Evolutionary conservation across 1,140 invertebrate genomes (phyloP), one percentile per base, ranked within the genome.

Genomic region (Danaus melanippus): DNA sequence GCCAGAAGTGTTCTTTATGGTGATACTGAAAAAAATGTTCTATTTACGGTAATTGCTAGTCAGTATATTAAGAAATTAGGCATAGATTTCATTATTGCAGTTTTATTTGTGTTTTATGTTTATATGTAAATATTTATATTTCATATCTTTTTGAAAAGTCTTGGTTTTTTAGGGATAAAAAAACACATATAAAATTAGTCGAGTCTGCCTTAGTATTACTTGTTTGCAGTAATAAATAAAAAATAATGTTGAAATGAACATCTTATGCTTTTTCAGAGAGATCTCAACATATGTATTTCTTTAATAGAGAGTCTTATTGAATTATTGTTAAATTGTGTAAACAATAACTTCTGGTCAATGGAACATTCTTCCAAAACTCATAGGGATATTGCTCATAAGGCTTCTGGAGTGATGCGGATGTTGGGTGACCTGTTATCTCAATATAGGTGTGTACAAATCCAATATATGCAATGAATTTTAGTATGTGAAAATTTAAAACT

Each of bases 361-460:
- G 83, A 86, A 12, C 83, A 86, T 43, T 67, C 42, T n/a, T 63
- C 67, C 10, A 84, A 80, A 66, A 78, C 63, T 9, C 66, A 83
- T 42, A 73, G 79, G 41, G 81, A 86, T 15, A 77, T 86, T 42
- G 70, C 76, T 9, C 83, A 86, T 50, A 86, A 84, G 56, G 72
- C 74, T 42, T 84, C 78, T 50, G 82, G 83, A 73, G 61, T 67
- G 1, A 84, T 86, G 83, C 66, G 83, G 0, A 53, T 76, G 44
- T 42, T 84, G 42, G 81, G 78, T 8, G 88, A 89, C 50, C 67
- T 88, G 32, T 70, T 90, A 15, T 76, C 82, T 50, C 85, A 88
- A 70, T 89, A 86, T 53, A 84, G 85, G 88, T 89, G 51, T 65
- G 58, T 61, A 53, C 8, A n/a, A 21, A 40, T 51, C 10, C 2